Conservation (phyloP, 1,140 invertebrate genomes). For the Drosophila subpulchrella region DNA sequence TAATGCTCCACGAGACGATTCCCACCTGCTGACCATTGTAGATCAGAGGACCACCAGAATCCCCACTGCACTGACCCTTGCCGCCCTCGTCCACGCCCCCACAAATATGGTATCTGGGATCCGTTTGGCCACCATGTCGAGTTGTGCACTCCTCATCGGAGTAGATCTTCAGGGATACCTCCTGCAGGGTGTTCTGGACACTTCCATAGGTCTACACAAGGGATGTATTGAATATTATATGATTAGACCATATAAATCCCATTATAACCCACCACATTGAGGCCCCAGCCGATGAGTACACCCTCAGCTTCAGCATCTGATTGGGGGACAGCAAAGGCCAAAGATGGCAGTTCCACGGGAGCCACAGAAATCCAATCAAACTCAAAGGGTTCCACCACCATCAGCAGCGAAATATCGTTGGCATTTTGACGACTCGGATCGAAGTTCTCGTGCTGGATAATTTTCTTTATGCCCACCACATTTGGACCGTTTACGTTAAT, state of each 20-base stretch:
- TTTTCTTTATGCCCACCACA: slow-evolving; percentile 59
- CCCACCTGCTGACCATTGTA: slow-evolving; percentile 75
- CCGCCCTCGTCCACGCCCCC: slow-evolving; percentile 84
- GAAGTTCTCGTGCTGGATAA: slow-evolving; percentile 76
- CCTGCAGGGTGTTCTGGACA: slow-evolving; percentile 73
- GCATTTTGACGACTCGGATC: slow-evolving; percentile 58
- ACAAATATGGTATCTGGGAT: slow-evolving; percentile 80
- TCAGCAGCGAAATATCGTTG: slow-evolving; percentile 73
- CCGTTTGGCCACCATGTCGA: slow-evolving; percentile 57
- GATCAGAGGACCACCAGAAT: slow-evolving; percentile 84
- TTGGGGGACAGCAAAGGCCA: slow-evolving; percentile 58
- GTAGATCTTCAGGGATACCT: slow-evolving; percentile 82
- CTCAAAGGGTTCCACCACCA: slow-evolving; percentile 47
- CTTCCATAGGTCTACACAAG: slow-evolving; percentile 72
- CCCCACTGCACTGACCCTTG: slow-evolving; percentile 85
- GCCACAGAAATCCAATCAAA: slow-evolving; percentile 59
- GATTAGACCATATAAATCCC: background rate
- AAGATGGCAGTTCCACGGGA: slow-evolving; percentile 56
- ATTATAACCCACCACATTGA: slow-evolving; percentile 55
- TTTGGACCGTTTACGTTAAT: slow-evolving; percentile 58
- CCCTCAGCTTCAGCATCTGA: slow-evolving; percentile 50
- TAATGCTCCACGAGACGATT: slow-evolving; percentile 85
- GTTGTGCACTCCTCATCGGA: slow-evolving; percentile 73
- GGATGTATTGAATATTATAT: background rate
- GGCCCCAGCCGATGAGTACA: slow-evolving; percentile 77